Evolutionary conservation across 2,797 vertebrate species (phyloP), one percentile per base, ranked within the genome.

Genomic region (Macroramphosus scolopax): DNA sequence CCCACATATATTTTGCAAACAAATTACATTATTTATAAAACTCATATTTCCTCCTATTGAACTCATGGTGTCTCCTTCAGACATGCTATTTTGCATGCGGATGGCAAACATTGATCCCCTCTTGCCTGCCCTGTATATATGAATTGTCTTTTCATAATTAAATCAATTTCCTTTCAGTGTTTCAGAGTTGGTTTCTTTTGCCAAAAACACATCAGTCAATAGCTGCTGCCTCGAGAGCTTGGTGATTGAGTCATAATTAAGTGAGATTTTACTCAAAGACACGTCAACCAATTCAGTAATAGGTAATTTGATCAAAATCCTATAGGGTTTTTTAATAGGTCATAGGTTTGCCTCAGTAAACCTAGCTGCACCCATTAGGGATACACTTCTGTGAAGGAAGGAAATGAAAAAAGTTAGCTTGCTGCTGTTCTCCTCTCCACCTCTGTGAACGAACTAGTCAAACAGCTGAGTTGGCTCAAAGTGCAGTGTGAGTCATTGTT

Each of bases 101-200:
- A 64, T 70, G 41, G 51, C 50, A 40, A 46, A 60, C 49, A 84
- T 80, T 57, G 66, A 86, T 88, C 70, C 51, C 28, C 34, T 42
- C 34, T 68, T 63, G 35, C 60, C 59, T 67, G 47, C 33, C 45
- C 63, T 63, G 46, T 46, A 64, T 61, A 42, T 80, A 65, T 63
- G 52, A 69, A 72, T 78, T 76, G 68, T 81, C 60, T 79, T 80
- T 81, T 77, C 44, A 68, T 71, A 82, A 77, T 65, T 1, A 55
- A 87, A 84, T 83, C 63, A 62, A 77, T 84, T 65, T 60, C 25
- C 53, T 60, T 78, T 88, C 74, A 62, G 79, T 88, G 78, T 49
- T 43, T 44, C 31, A 11, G 3, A 49, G 17, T 45, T 58, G 33
- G 32, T 69, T 48, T n/a, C n/a, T n/a, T 47, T 34, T 63, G 4